Evolutionary conservation across 2,888 invertebrate species (phyloP), one percentile per base, ranked within the genome.

Genomic region (Temnothorax rugatulus): DNA sequence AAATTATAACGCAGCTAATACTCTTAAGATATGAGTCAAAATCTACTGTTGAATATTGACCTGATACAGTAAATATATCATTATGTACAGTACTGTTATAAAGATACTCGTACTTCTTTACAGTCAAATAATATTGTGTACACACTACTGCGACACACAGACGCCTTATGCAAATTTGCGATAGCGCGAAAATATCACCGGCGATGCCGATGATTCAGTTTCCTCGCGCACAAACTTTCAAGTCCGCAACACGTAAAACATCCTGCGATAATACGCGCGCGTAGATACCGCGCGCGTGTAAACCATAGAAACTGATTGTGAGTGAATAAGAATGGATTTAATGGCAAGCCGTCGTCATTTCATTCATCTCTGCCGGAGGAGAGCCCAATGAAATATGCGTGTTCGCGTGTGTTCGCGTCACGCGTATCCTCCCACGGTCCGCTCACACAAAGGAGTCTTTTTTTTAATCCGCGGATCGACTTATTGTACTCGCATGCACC

Each of bases 281-380:
- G 44, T 50, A 83, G 85, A 85, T 84, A 89, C 41, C 63, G 54
- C 34, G 29, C 25, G 61, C 41, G 64, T 69, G 29, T 21, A 71
- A 84, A 82, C 34, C 8, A 68, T 61, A 69, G 82, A 8, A 63
- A 34, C 34, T 34, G 34, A 34, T 7, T 50, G 50, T 50, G 63
- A 63, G 63, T 83, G 86, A 77, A 82, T 81, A 75, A 87, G 85
- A 86, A 86, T 82, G 87, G 77, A 68, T 38, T 29, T 38, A 44
- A 38, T 13, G 38, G 71, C 5, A 82, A 82, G 85, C 83, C 87
- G 85, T 88, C 88, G 89, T 89, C 89, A 88, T 89, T 91, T 90
- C 92, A 91, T 92, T 92, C 92, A 91, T 89, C 84, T 79, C 86
- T 50, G 25, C 74, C 44, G 76, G 84, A 54, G 82, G 82, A 76